A percentile compares a stretch with the other conserved stretches of the same genome.
These are phyloP conservation scores for Brienomyrus longianalis DNA, from an alignment of 2,113 vertebrate species.

Conservation along the genomic window DNA sequence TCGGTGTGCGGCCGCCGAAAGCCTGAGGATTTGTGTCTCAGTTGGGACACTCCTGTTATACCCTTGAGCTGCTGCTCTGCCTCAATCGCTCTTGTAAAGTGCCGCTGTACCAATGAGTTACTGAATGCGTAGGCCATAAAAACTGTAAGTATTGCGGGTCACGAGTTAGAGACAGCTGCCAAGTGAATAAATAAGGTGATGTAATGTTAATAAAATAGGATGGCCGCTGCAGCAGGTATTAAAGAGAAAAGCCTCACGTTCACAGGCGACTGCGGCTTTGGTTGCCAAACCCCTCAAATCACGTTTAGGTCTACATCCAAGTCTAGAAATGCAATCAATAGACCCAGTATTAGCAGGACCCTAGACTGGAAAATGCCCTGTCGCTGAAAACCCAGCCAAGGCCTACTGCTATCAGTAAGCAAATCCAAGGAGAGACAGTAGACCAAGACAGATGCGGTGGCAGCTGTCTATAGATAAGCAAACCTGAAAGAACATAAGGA, in stretches of 20 bases:
- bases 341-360: conserved; percentile 28
- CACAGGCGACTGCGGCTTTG: background rate
- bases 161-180: conserved; percentile 2
- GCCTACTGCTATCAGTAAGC: conserved; percentile 23
- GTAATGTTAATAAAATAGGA: conserved; percentile 13
- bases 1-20: background rate
- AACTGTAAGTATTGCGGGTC: background rate
- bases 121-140: conserved; percentile 8
- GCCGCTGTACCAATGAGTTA: conserved; percentile 8
- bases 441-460: conserved; percentile 37
- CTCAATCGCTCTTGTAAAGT: conserved; percentile 13
- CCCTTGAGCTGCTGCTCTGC: conserved; percentile 6
- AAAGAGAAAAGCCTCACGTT: background rate
- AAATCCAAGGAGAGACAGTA: background rate
- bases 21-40: conserved; percentile 1
- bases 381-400: conserved; percentile 24
- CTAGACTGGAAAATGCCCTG: conserved; percentile 28
- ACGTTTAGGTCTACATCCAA: conserved; percentile 22
- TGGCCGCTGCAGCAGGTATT: background rate
- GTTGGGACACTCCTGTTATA: conserved; percentile 6
- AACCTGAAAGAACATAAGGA: conserved; percentile 17
- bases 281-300: conserved; percentile 13
- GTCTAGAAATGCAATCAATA: conserved; percentile 29
- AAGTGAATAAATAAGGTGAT: conserved; percentile 1
- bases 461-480: conserved; percentile 33